Evolutionary conservation across 2,888 invertebrate species (phyloP), one percentile per base, ranked within the genome.

Genomic region (Drosophila fulvimacula): DNA sequence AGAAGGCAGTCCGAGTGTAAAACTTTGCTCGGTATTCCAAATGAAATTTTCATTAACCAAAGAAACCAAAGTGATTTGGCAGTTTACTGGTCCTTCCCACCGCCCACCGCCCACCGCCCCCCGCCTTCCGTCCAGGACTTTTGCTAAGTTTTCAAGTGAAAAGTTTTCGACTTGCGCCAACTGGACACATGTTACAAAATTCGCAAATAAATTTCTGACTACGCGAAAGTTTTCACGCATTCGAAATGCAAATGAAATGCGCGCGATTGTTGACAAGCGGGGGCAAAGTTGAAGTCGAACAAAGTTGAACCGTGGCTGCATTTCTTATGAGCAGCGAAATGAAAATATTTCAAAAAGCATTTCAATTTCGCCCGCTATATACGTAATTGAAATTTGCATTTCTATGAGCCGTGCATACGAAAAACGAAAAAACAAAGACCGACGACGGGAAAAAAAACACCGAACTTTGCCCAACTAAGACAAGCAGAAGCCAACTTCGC

Each of bases 361-460:
- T 83, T 88, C 83, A 83, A 83, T 83, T 83, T 85, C 73, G 67
- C 78, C 80, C 59, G 88, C 75, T 80, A 77, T 74, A 88, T 87
- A 78, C 87, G 87, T 86, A 83, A 83, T 86, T 88, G 89, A 86
- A 84, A 88, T 83, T 88, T 83, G 89, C 89, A 88, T 88, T 88
- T 86, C 73, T 78, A 73, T 73, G 83, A 60, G 53, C 56, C 67
- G n/a, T 52, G 68, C 68, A 56, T 68, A 67, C 69, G 70, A 72
- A 79, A 69, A 62, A 27, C 53, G 36, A 42, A 65, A 51, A 27
- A 38, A 49, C 30, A 38, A 49, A 41, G 34, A 30, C 63, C 27
- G 15, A 15, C n/a, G 41, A 38, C 10, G 19, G 21, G 10, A 41
- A n/a, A 38, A 3, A 38, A n/a, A 34, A 36, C 15, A 11, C 52